Conservation (phyloP, 2,888 invertebrate species). For the Rotaria magnacalcarata region DNA sequence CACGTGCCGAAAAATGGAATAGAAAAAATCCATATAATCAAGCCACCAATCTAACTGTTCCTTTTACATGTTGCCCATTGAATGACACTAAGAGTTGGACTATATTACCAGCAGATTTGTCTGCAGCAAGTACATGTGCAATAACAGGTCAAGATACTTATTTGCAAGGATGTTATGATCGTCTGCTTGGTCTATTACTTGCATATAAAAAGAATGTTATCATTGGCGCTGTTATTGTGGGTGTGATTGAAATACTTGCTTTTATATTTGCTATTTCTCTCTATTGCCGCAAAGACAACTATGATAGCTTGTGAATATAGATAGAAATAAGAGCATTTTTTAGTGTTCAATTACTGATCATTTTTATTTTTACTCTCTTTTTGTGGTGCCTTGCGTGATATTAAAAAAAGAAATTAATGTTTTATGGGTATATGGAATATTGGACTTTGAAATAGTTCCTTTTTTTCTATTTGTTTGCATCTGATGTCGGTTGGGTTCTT, state of each 20-base stretch:
- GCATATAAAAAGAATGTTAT: neutral
- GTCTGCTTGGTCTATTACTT: neutral
- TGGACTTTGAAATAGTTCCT: neutral
- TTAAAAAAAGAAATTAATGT: neutral
- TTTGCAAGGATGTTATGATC: neutral
- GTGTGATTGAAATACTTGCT: neutral
- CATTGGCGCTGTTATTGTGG: neutral
- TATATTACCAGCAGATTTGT: neutral
- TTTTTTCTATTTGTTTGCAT: neutral
- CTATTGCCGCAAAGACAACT: neutral
- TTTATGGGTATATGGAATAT: neutral
- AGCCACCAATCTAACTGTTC: neutral
- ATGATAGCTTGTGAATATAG: neutral
- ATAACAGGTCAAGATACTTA: neutral
- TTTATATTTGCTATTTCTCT: neutral
- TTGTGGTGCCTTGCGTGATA: neutral
- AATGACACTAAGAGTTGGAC: neutral
- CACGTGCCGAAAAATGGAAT: neutral
- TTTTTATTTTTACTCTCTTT: neutral
- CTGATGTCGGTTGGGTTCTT: neutral
- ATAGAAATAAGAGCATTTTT: neutral
- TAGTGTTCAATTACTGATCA: neutral
- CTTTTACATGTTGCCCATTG: slow-evolving; percentile 25
- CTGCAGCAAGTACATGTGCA: neutral
- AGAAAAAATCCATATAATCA: neutral